Evolutionary conservation across 2,113 vertebrate species (phyloP), one percentile per base, ranked within the genome.

Genomic region (Sebastes schlegelii): DNA sequence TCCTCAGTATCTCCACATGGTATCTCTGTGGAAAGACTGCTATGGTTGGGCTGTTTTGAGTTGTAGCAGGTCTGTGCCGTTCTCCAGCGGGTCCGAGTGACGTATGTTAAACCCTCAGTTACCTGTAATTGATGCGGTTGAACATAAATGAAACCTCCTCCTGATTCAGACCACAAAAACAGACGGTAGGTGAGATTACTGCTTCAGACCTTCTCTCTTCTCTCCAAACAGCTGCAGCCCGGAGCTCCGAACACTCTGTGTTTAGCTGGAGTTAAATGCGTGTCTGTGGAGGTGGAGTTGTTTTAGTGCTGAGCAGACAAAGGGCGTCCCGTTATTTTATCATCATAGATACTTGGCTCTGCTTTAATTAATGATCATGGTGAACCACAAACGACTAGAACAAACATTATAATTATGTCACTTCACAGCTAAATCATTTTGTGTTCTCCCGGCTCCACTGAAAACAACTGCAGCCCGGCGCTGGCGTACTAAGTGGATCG

Each of bases 321-420:
- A 85, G 64, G 75, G 61, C 54, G 42, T 81, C 71, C 46, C 16
- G 49, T 76, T 66, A 51, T 43, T 62, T 63, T 26, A 72, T 70
- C 82, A 73, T 87, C 74, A 69, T 12, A 79, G 80, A 88, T 76
- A 57, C 82, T 90, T 63, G 77, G 77, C 55, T 69, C 46, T 19
- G 42, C 76, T 79, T 71, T 88, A 88, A 88, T 89, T 90, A 91
- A 85, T 86, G 86, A 79, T 61, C 58, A 77, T 79, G 77, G 89
- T 64, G 4, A 87, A 85, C 89, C 86, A 74, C 86, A 81, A 84
- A 89, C 82, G 58, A 89, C 83, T 78, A 57, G 74, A 80, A 77
- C 74, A 77, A 82, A 87, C 83, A 81, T 74, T 87, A 58, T 85
- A 85, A 91, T 88, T 87, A 87, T 80, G 84, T 83, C 87, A 85